Evolutionary conservation across 2,888 invertebrate species (phyloP).

Genomic region (Leuctra nigra): DNA sequence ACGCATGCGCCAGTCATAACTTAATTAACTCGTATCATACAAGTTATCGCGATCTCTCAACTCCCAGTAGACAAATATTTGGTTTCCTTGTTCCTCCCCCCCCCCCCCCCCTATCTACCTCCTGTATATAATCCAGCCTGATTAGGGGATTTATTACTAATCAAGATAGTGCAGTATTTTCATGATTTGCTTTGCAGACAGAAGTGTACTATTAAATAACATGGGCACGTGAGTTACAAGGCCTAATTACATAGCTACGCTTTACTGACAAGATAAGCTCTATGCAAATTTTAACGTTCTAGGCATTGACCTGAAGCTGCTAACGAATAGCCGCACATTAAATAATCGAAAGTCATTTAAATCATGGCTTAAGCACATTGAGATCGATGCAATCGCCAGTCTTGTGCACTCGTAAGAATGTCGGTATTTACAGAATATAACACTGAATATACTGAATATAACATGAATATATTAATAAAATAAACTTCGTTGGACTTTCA

Average conservation of each 20-base stretch:
- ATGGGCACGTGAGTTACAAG: not conserved
- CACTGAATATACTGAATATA: too few species aligned
- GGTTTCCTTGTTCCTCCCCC: conserved; percentile 1
- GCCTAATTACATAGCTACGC: not conserved
- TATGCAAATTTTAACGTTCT: not conserved
- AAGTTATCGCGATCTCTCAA: not conserved
- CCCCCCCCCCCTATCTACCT: not conserved
- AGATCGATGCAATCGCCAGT: too few species aligned
- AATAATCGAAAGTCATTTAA: too few species aligned
- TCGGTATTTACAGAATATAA: too few species aligned
- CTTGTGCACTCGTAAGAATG: too few species aligned
- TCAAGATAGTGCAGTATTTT: not conserved
- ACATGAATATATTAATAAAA: too few species aligned
- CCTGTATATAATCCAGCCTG: not conserved
- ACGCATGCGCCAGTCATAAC: too few species aligned
- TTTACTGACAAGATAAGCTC: conserved; percentile 1
- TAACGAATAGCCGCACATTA: too few species aligned
- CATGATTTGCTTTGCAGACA: not conserved
- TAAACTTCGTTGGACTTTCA: too few species aligned
- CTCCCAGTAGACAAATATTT: conserved; percentile 11
- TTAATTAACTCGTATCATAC: too few species aligned
- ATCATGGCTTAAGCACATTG: too few species aligned
- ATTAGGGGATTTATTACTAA: conserved; percentile 8
- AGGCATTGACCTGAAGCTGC: too few species aligned
- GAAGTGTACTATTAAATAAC: conserved; percentile 4